These are phyloP conservation scores for Neopelma chrysocephalum DNA, from an alignment of 2,797 vertebrate genomes.

Conservation along the genomic window DNA sequence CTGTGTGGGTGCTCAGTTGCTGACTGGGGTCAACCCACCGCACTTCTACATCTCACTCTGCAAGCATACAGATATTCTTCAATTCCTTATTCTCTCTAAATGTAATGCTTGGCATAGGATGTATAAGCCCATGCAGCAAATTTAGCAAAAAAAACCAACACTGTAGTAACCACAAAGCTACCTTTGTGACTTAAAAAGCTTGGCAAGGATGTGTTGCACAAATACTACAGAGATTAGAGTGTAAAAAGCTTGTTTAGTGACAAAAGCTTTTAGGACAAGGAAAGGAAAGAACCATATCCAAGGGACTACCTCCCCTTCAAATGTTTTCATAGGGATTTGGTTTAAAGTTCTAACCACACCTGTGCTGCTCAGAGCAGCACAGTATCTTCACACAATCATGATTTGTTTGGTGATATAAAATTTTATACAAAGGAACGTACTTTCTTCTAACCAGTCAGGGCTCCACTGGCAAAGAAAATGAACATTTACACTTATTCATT, in stretches of 20 bases:
- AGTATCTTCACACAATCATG: background rate
- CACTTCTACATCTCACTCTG: background rate
- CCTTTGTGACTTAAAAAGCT: background rate
- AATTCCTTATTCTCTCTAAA: background rate
- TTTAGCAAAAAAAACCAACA: background rate
- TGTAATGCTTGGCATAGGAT: background rate
- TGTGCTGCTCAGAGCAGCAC: background rate
- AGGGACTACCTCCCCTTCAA: accelerated
- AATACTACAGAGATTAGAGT: background rate
- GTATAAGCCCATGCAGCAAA: background rate
- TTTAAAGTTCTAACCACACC: background rate
- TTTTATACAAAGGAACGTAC: background rate
- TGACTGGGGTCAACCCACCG: background rate
- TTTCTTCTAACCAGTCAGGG: background rate
- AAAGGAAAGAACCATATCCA: background rate
- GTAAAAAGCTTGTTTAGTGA: background rate
- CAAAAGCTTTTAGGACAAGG: background rate
- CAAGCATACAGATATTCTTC: accelerated
- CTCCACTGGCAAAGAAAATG: background rate
- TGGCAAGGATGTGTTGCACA: background rate
- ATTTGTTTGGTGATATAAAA: background rate
- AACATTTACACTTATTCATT: background rate
- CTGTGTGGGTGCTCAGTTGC: background rate
- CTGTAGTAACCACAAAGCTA: background rate
- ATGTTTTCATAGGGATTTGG: background rate